Evolutionary conservation across 2,888 invertebrate genomes (phyloP).

Genomic region (Eurois occulta): DNA sequence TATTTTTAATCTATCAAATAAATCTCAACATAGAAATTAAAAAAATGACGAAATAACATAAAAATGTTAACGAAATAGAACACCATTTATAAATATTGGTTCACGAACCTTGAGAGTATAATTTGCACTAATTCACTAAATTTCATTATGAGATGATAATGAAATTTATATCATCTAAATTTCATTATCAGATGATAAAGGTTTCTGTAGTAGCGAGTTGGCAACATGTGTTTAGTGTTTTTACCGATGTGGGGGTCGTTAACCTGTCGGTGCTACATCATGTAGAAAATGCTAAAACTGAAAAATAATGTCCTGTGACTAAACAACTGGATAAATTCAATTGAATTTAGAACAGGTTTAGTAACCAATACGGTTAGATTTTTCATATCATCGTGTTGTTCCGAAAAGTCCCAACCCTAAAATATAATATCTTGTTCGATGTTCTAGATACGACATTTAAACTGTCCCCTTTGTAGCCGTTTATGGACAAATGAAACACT

Average conservation of each 20-base stretch:
- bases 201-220: not conserved
- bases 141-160: too few species aligned
- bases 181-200: too few species aligned
- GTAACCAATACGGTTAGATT: too few species aligned
- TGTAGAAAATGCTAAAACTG: not conserved
- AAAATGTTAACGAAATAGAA: not conserved
- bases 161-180: too few species aligned
- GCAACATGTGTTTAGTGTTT: not conserved
- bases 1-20: not conserved
- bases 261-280: not conserved
- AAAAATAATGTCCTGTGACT: not conserved
- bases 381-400: not conserved
- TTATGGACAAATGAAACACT: slow-evolving; percentile 61
- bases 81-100: not conserved
- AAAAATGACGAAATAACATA: not conserved
- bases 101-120: not conserved
- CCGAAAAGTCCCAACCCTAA: slow-evolving; percentile 9
- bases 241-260: not conserved
- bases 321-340: not conserved
- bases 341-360: not conserved
- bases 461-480: slow-evolving; percentile 48
- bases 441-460: slow-evolving; percentile 45
- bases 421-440: slow-evolving; percentile 37
- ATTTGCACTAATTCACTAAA: too few species aligned
- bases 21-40: not conserved